Evolutionary conservation across 2,797 vertebrate genomes (phyloP), one percentile per base, ranked within the genome.

Genomic region (Sebastes jordani): DNA sequence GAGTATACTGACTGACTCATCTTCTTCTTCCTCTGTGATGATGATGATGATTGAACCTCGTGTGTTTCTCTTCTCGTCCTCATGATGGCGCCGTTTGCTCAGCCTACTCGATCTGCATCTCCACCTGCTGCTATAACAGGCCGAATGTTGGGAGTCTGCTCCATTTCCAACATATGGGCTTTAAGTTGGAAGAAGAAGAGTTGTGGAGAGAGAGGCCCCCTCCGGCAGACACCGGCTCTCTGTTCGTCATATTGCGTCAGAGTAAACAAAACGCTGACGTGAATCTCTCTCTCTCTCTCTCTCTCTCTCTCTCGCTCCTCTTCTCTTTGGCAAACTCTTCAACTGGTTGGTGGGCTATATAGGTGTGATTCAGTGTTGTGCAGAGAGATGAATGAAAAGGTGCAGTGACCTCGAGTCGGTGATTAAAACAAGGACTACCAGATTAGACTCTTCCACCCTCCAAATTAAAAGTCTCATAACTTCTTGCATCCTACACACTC

Each of bases 221-320:
- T 58, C 78, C 6, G 4, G 52, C 76, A 7, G 67, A 88, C 90
- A 89, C 84, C 79, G 83, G 55, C 75, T 83, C 80, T 64, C 38
- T 42, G 62, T 87, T 94, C 94, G 95, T 96, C 95, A 95, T 68
- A 71, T 82, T 81, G 93, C 93, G 95, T 96, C 94, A 95, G 88
- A 90, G 81, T 84, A 85, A 91, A 93, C 81, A 89, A 85, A 85
- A 69, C 52, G 80, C 87, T 93, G 90, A 93, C 91, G 92, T 82
- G 76, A 65, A 71, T 46, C 42, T 23, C 23, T 23, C 23, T 23
- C 23, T 23, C 23, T 46, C 42, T 46, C 46, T 49, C 42, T 27
- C 25, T 46, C 42, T 89, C 74, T 81, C 14, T 18, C 16, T 20
- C 18, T 46, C 16, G 87, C 76, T 81, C 74, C 11, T 79, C 74